Conservation (phyloP, 2,888 invertebrate genomes). For the Rhamphomyia laevipes region DNA sequence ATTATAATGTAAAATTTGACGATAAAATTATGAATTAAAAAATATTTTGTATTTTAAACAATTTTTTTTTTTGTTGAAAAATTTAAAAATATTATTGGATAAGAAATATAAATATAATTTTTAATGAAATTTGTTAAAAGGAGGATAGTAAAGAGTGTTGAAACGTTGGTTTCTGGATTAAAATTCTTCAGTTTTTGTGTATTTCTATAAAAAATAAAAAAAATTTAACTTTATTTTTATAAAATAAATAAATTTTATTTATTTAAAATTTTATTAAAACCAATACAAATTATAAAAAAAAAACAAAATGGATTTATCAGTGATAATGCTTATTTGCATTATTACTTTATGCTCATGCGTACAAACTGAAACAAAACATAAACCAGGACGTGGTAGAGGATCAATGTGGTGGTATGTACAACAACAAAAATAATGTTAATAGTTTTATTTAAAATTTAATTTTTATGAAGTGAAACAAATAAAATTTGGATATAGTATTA, state of each 20-base stretch:
- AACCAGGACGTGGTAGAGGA: slow-evolving; percentile 68
- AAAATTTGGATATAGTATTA: no score
- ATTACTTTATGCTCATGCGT: slow-evolving; percentile 26
- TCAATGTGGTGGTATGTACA: slow-evolving; percentile 83
- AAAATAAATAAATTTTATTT: background rate
- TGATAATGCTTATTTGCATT: slow-evolving; percentile 27
- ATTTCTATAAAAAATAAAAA: background rate
- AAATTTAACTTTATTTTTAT: background rate
- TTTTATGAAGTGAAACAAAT: no score
- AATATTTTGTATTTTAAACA: background rate
- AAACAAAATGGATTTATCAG: slow-evolving; percentile 31
- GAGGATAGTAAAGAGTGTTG: no score
- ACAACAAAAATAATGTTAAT: no score
- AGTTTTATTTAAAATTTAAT: no score
- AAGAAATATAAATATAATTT: background rate
- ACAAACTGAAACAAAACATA: slow-evolving; percentile 37
- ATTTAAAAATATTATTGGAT: background rate
- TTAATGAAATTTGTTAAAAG: no score
- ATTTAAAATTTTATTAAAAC: background rate
- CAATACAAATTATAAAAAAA: background rate
- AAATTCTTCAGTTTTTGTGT: no score
- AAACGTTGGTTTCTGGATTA: no score
- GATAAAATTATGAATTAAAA: no score
- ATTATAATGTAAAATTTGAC: no score
- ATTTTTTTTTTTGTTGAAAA: background rate